Evolutionary conservation across 2,113 vertebrate genomes (phyloP), one percentile per base, ranked within the genome.

Genomic region (Orthonyx spaldingii): DNA sequence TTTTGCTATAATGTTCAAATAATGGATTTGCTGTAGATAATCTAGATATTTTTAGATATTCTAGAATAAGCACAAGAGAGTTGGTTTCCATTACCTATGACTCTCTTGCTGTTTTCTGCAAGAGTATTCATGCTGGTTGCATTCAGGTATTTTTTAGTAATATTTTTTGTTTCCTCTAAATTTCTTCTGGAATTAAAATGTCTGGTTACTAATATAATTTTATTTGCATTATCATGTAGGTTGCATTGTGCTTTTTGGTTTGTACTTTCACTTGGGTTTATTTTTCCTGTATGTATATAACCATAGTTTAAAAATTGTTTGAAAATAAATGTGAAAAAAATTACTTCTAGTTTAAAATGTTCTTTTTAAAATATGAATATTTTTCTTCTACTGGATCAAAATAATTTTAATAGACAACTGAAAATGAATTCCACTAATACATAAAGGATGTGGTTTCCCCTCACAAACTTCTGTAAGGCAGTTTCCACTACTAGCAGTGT

Each of bases 1-100:
- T 77, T 91, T 96, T 46, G n/a, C 53, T 86, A n/a, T 80, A 69
- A 84, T 76, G 64, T 81, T 94, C 74, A 87, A 61, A 53, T 33
- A 82, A 64, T 35, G 16, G 37, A 6, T 63, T 94, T 95, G 16
- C n/a, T 79, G 59, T 65, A 94, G 50, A 76, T 96, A 63, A 75
- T 80, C 70, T 69, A 66, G 56, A 84, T 44, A 52, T 60, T 52
- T 52, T 52, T 37, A 52, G 27, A 63, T 95, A 50, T 85, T 87
- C 72, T 71, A 75, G 63, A 93, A 78, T 84, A 89, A 52, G 7
- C 53, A 87, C 9, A 28, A 83, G 64, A 93, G 78, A 96, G 22
- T 35, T 97, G 47, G 7, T 78, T 96, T 81, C 15, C 7, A 49
- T 83, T 96, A 76, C 20, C 44, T 84, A 12, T 59, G 33, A 90